phyloP scores from a whole-genome alignment of 2,888 invertebrate species.

The Orchesellides sinensis region DNA sequence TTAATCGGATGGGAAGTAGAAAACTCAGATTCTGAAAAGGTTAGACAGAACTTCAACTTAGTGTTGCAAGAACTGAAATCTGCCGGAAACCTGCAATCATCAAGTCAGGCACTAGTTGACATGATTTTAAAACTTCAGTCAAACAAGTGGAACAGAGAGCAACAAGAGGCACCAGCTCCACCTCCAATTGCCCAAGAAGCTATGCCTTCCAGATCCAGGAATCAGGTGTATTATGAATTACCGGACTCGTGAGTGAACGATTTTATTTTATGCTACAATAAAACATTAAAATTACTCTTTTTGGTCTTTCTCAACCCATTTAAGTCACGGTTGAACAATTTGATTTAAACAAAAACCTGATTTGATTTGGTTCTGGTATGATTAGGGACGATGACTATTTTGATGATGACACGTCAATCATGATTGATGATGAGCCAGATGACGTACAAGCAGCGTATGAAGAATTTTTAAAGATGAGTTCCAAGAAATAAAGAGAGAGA shows the following conservation, averaged over 20 bases:
- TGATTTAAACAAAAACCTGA: not conserved
- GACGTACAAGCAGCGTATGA: conserved; percentile 71
- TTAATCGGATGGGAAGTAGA: conserved; percentile 72
- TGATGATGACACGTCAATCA: conserved; percentile 57
- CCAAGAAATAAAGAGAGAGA: conserved; percentile 22
- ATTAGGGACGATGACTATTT: conserved; percentile 57
- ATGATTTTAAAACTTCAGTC: conserved; percentile 63
- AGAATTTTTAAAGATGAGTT: conserved; percentile 67
- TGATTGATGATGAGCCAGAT: conserved; percentile 71
- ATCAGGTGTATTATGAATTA: conserved; percentile 57
- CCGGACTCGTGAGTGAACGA: conserved; percentile 68
- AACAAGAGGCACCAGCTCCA: conserved; percentile 25
- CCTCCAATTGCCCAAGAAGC: conserved; percentile 8
- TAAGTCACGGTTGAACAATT: too few relatives aligned
- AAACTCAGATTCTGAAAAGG: conserved; percentile 48
- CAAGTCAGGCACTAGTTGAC: conserved; percentile 49
- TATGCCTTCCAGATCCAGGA: not conserved
- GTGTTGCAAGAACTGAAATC: conserved; percentile 65
- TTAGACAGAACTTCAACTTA: conserved; percentile 50
- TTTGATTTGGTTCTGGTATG: not conserved
- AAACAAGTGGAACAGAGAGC: conserved; percentile 70
- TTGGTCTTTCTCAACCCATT: too few relatives aligned
- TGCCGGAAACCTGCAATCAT: conserved; percentile 24
- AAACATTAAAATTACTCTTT: not conserved
- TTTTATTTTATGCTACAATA: too few relatives aligned